These are phyloP conservation scores for Omphaloscelis lunosa DNA, from an alignment of 2,888 invertebrate species.

Conservation along the genomic window DNA sequence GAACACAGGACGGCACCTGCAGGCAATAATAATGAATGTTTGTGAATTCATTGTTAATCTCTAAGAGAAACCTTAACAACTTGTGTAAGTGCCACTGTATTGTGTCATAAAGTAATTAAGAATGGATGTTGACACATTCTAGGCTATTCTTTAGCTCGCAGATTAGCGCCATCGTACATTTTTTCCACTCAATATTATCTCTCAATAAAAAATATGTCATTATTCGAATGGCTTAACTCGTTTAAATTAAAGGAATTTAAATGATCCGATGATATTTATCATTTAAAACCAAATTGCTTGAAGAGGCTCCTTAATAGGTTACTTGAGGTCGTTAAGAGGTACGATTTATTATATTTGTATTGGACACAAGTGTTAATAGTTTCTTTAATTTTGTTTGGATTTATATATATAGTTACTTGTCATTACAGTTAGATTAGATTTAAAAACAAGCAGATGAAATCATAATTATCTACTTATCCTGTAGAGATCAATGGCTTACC, in stretches of 20 bases:
- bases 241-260: slow-evolving; percentile 52
- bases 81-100: slow-evolving; percentile 25
- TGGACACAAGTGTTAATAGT: slow-evolving; percentile 36
- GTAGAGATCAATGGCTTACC: too few species aligned
- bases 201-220: slow-evolving; percentile 41
- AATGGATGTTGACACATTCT: slow-evolving; percentile 44
- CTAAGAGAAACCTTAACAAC: slow-evolving; percentile 34
- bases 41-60: slow-evolving; percentile 42
- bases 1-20: not conserved
- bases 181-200: slow-evolving; percentile 48
- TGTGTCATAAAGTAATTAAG: slow-evolving; percentile 44
- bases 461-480: not conserved
- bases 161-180: slow-evolving; percentile 10
- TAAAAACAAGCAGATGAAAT: slow-evolving; percentile 22
- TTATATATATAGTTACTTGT: slow-evolving; percentile 28
- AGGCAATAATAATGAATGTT: slow-evolving; percentile 33
- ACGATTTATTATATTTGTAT: slow-evolving; percentile 55
- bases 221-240: slow-evolving; percentile 38
- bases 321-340: slow-evolving; percentile 53
- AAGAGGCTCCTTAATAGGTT: slow-evolving; percentile 49
- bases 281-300: slow-evolving; percentile 31
- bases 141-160: slow-evolving; percentile 5
- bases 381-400: slow-evolving; percentile 48
- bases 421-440: slow-evolving; percentile 46
- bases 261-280: slow-evolving; percentile 42